These are phyloP conservation scores for Cinara cedri DNA, from an alignment of 2,888 invertebrate genomes.

Conservation along the genomic window DNA sequence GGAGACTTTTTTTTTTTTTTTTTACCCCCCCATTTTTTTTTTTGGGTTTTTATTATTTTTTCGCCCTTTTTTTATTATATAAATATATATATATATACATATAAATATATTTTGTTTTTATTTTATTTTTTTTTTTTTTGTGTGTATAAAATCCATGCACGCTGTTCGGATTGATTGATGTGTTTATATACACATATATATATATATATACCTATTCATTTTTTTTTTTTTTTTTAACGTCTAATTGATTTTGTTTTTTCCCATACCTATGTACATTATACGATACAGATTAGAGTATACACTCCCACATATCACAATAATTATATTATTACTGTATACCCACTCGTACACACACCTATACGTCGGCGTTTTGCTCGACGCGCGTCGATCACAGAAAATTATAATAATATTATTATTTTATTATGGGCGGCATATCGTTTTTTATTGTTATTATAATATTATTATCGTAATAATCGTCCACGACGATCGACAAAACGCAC, in stretches of 20 bases:
- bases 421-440: no score
- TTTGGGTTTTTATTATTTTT: background rate
- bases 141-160: constrained; percentile 50
- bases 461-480: no score
- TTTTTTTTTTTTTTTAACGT: constrained; percentile 1
- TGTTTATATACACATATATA: constrained; percentile 29
- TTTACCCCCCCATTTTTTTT: background rate
- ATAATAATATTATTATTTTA: no score
- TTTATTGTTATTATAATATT: no score
- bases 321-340: background rate
- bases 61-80: no score
- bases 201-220: background rate
- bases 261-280: background rate
- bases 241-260: constrained; percentile 7
- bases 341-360: background rate
- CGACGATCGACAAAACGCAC: background rate
- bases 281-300: background rate
- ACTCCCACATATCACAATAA: background rate
- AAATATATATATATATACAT: no score
- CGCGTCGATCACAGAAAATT: no score
- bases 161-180: constrained; percentile 48
- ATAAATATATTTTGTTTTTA: no score
- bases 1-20: constrained; percentile 21
- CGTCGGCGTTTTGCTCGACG: no score
- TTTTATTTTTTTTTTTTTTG: constrained; percentile 31